A percentile compares a stretch with the other conserved stretches of the same genome.
These are phyloP conservation scores for Phthorimaea operculella DNA, from an alignment of 1,140 invertebrate genomes.

Conservation along the genomic window DNA sequence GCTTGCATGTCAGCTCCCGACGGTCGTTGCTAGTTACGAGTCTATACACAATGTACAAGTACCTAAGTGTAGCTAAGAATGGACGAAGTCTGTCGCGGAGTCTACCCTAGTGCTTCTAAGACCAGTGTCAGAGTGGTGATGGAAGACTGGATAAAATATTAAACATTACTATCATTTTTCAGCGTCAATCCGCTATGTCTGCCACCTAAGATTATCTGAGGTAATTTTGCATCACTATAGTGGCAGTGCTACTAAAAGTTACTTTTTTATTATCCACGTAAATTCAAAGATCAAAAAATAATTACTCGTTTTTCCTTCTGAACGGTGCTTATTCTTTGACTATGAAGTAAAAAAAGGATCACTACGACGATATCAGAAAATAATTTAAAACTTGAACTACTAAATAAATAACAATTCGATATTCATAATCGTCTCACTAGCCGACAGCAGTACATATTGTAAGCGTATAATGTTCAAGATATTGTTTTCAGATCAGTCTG, in stretches of 20 bases:
- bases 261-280: not conserved
- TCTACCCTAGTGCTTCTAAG: slow-evolving; percentile 18
- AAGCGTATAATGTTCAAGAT: not conserved
- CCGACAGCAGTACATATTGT: slow-evolving; percentile 13
- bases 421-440: slow-evolving; percentile 20
- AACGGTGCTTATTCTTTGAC: not conserved
- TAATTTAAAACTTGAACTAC: slow-evolving; percentile 16
- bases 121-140: slow-evolving; percentile 29
- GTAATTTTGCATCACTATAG: slow-evolving; percentile 23
- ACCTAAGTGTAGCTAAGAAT: slow-evolving; percentile 42
- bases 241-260: slow-evolving; percentile 24
- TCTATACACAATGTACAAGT: slow-evolving; percentile 47
- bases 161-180: not conserved
- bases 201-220: slow-evolving; percentile 28
- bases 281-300: not conserved
- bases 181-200: slow-evolving; percentile 17
- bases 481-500: slow-evolving; percentile 10
- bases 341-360: not conserved
- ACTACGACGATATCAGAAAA: slow-evolving; percentile 6
- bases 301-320: not conserved
- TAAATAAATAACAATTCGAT: slow-evolving; percentile 34
- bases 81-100: slow-evolving; percentile 38
- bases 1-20: not conserved
- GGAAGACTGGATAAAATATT: slow-evolving; percentile 38
- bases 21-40: slow-evolving; percentile 2